A percentile compares a stretch with the other conserved stretches of the same genome.
These are phyloP conservation scores for Anagyrus pseudococci DNA, from an alignment of 2,888 invertebrate species.

Conservation along the genomic window DNA sequence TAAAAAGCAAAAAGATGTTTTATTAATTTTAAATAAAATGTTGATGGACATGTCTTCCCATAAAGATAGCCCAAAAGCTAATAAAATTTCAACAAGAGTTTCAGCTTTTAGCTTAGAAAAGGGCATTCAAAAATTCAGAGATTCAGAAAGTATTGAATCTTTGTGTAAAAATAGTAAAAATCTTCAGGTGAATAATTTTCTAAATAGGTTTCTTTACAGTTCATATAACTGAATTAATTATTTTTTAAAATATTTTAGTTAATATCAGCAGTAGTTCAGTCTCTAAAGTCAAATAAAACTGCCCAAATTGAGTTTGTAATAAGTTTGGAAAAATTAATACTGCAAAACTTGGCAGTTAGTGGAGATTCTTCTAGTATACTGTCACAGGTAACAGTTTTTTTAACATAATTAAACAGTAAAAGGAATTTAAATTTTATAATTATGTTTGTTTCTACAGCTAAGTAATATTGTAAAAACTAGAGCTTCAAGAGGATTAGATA, in stretches of 20 bases:
- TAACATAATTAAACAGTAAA: neutral
- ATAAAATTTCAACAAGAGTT: conserved; percentile 52
- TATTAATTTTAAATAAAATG: conserved; percentile 51
- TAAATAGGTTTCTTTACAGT: neutral
- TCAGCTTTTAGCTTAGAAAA: conserved; percentile 59
- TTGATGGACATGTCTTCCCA: conserved; percentile 49
- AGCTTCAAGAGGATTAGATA: conserved; percentile 63
- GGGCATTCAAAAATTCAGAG: conserved; percentile 51
- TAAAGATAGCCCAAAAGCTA: conserved; percentile 49
- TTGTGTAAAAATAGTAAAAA: conserved; percentile 50
- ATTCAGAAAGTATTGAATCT: conserved; percentile 44
- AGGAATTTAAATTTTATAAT: conserved; percentile 1
- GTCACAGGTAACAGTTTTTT: conserved; percentile 52
- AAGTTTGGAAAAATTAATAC: conserved; percentile 69
- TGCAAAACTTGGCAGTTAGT: conserved; percentile 59
- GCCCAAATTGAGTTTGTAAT: conserved; percentile 67
- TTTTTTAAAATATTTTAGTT: conserved; percentile 52
- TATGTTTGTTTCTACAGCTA: conserved; percentile 60
- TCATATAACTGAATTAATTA: conserved; percentile 3
- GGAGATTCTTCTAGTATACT: conserved; percentile 65
- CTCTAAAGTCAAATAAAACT: conserved; percentile 66
- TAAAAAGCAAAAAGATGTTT: conserved; percentile 54
- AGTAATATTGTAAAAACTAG: conserved; percentile 67
- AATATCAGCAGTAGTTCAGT: conserved; percentile 66
- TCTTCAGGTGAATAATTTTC: conserved; percentile 49